These are phyloP conservation scores for Lethocerus indicus DNA, from an alignment of 1,140 invertebrate genomes.

Conservation along the genomic window DNA sequence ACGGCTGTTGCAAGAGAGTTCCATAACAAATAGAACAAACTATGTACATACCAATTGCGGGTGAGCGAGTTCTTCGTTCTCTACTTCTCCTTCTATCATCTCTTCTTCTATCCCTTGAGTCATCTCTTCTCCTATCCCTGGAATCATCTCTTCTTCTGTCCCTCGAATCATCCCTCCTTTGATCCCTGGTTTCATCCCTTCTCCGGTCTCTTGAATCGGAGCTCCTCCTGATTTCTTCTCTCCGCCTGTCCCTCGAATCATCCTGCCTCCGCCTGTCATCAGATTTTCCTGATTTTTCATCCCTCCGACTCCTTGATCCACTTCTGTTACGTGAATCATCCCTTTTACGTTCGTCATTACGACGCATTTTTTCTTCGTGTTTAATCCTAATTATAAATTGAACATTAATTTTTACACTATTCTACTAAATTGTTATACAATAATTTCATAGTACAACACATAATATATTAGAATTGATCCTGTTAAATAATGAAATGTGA, in stretches of 20 bases:
- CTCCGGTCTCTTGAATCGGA: slow-evolving; percentile 1
- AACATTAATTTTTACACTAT: background rate
- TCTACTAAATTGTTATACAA: background rate
- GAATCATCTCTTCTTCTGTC: too few species aligned
- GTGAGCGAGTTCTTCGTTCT: slow-evolving; percentile 14
- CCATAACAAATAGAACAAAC: too few species aligned
- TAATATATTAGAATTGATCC: background rate
- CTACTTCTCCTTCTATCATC: slow-evolving; percentile 16
- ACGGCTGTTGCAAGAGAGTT: too few species aligned
- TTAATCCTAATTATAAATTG: background rate
- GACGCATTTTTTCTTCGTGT: background rate
- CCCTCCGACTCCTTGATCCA: slow-evolving; percentile 6
- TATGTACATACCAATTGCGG: too few species aligned
- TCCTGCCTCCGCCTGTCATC: background rate
- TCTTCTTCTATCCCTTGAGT: slow-evolving; percentile 4
- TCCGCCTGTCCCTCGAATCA: background rate
- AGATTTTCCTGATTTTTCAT: background rate
- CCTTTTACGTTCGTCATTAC: background rate
- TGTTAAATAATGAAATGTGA: background rate
- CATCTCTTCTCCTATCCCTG: too few species aligned
- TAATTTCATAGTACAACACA: background rate
- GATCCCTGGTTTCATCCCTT: slow-evolving; percentile 3
- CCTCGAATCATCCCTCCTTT: too few species aligned
- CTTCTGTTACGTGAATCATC: slow-evolving; percentile 5
- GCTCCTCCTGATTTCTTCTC: background rate